These are phyloP conservation scores for Donacobius atricapilla DNA, from an alignment of 2,113 vertebrate species.

Conservation along the genomic window DNA sequence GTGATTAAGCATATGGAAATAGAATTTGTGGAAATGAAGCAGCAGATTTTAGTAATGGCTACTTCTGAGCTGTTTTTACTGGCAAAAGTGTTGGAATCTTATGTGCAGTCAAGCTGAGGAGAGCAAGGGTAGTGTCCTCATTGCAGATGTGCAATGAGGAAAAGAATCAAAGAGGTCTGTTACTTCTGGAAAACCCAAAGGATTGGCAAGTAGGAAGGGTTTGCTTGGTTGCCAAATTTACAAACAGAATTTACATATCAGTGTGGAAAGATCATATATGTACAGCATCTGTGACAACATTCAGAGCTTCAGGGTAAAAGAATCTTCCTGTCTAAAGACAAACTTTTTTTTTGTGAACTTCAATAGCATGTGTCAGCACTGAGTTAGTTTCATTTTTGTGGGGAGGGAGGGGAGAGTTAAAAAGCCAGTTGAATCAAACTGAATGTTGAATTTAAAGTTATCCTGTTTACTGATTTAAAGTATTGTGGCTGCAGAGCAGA, in stretches of 20 bases:
- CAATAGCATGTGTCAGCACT: neutral
- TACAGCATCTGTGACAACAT: neutral
- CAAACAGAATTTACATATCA: neutral
- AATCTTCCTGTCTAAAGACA: neutral
- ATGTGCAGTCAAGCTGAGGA: neutral
- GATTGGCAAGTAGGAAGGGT: neutral
- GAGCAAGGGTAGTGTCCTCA: neutral
- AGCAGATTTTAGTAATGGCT: neutral
- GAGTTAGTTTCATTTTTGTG: neutral
- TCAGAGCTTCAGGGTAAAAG: neutral
- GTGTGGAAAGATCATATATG: neutral
- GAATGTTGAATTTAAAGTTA: neutral
- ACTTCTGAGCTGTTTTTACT: neutral
- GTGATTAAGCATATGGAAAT: neutral
- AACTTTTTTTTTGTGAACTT: neutral
- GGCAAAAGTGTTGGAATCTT: neutral
- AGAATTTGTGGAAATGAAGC: neutral
- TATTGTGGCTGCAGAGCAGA: neutral
- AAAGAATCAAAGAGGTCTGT: neutral
- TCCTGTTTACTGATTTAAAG: neutral
- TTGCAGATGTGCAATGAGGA: neutral
- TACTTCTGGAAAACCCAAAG: neutral
- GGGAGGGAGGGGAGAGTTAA: neutral
- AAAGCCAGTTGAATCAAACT: neutral
- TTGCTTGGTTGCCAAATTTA: neutral